Conservation (phyloP, 2,888 invertebrate genomes). For the Maniola hyperantus region DNA sequence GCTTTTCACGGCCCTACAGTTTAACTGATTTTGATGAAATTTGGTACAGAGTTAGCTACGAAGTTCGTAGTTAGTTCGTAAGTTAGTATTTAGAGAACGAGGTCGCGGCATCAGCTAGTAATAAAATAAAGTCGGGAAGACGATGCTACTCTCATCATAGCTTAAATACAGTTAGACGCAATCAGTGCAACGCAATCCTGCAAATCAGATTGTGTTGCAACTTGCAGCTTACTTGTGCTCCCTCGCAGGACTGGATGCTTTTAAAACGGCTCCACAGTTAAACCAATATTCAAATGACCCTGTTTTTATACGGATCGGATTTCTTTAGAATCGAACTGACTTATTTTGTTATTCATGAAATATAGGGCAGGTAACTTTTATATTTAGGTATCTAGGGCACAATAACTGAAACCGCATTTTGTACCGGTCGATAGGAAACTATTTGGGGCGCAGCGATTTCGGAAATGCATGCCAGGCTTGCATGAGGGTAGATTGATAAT, state of each 20-base stretch:
- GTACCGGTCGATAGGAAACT: too few relatives aligned
- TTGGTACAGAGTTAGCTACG: too few relatives aligned
- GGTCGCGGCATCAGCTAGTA: too few relatives aligned
- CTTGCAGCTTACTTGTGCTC: constrained; percentile 52
- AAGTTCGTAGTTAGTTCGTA: too few relatives aligned
- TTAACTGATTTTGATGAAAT: too few relatives aligned
- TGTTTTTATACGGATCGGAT: constrained; percentile 16
- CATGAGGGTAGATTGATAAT: too few relatives aligned
- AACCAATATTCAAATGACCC: constrained; percentile 16
- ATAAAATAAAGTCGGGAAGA: constrained; percentile 22
- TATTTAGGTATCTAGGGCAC: neutral
- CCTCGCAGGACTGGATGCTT: constrained; percentile 22
- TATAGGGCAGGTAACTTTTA: constrained; percentile 1
- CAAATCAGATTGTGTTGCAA: constrained; percentile 52
- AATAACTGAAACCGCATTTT: too few relatives aligned
- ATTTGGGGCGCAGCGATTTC: too few relatives aligned
- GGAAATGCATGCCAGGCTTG: too few relatives aligned
- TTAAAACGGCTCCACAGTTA: constrained; percentile 22
- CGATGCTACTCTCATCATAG: constrained; percentile 40
- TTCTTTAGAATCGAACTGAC: neutral
- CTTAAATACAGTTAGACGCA: constrained; percentile 65
- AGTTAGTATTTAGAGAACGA: too few relatives aligned
- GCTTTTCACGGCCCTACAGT: too few relatives aligned
- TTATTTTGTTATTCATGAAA: constrained; percentile 1
- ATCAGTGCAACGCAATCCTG: constrained; percentile 58